Percentiles rank a stretch among this genome's conserved stretches.
phyloP scores from a whole-genome alignment of 2,888 invertebrate species.

The Ochlodes sylvanus region DNA sequence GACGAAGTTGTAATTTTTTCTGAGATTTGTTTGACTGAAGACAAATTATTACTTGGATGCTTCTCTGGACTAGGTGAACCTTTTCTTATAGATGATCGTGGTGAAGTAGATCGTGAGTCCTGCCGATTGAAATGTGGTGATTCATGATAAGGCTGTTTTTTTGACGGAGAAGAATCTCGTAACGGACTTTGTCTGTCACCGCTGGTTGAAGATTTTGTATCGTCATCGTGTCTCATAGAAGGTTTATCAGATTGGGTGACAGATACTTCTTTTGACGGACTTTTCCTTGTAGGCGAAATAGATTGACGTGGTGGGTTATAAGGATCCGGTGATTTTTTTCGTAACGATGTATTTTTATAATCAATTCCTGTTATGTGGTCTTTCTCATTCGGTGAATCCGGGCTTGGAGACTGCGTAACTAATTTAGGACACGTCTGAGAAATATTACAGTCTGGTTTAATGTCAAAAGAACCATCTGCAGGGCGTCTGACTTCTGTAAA shows the following conservation, averaged over 20 bases:
- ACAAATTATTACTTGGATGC: background rate
- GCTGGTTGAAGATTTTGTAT: background rate
- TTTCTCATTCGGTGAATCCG: constrained; percentile 28
- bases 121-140: background rate
- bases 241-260: background rate
- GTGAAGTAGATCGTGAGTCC: constrained; percentile 14
- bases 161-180: constrained; percentile 17
- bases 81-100: constrained; percentile 3
- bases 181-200: constrained; percentile 8
- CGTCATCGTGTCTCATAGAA: background rate
- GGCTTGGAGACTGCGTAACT: constrained; percentile 33
- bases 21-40: constrained; percentile 8
- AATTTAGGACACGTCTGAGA: constrained; percentile 21
- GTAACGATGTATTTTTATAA: constrained; percentile 5
- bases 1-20: constrained; percentile 15
- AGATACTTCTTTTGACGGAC: constrained; percentile 18
- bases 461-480: background rate
- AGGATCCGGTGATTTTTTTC: constrained; percentile 40
- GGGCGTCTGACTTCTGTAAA: constrained; percentile 1
- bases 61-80: constrained; percentile 22
- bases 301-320: constrained; percentile 40
- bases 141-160: constrained; percentile 16
- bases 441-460: background rate
- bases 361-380: constrained; percentile 2
- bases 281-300: constrained; percentile 51